Evolutionary conservation across 2,797 vertebrate genomes (phyloP).

Genomic region (Lemur catta): DNA sequence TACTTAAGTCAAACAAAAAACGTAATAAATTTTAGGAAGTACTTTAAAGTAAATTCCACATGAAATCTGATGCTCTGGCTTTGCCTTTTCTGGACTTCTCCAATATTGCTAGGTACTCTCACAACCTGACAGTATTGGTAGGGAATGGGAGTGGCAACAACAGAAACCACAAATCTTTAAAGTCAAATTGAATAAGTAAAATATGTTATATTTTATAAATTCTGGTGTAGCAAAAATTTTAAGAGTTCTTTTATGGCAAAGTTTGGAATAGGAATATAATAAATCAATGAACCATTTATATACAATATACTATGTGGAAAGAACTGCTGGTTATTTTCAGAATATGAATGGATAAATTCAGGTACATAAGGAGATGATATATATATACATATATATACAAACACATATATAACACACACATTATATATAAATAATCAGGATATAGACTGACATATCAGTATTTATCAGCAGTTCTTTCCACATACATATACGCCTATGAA

Average conservation of each 20-base stretch:
- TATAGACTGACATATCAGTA: neutral
- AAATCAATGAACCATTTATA: neutral
- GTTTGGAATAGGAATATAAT: neutral
- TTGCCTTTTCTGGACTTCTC: neutral
- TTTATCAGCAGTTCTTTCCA: neutral
- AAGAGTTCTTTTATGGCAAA: slow-evolving; percentile 9
- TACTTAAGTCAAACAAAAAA: neutral
- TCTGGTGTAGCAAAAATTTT: neutral
- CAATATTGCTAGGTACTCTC: neutral
- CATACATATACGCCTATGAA: neutral
- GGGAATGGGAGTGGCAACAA: neutral
- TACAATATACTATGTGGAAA: neutral
- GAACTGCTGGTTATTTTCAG: neutral
- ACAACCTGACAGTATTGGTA: neutral
- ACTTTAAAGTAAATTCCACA: neutral
- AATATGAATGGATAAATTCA: neutral
- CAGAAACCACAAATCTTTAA: neutral
- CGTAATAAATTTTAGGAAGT: neutral
- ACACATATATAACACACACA: neutral
- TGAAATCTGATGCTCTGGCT: neutral
- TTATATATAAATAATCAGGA: neutral
- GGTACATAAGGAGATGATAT: neutral
- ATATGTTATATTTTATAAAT: neutral
- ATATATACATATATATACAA: neutral
- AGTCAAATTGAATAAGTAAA: neutral